These are phyloP conservation scores for Caenorhabditis panamensis DNA, from an alignment of 2,888 invertebrate species.

Conservation along the genomic window DNA sequence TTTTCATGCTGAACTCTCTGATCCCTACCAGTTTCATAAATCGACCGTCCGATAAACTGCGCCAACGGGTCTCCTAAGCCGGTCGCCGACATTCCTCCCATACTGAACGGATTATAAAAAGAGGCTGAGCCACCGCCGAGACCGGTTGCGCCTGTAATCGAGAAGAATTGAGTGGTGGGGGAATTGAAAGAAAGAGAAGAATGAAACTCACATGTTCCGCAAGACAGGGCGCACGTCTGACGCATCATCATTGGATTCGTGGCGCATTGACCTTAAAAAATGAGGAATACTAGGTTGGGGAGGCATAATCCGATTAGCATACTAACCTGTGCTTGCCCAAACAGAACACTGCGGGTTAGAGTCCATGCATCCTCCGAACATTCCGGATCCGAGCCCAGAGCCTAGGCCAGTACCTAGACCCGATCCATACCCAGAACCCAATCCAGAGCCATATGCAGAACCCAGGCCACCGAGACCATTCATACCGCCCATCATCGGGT, in stretches of 20 bases:
- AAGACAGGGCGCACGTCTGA: conserved; percentile 52
- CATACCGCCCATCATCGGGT: conserved; percentile 25
- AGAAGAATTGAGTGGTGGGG: background rate
- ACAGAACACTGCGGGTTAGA: conserved; percentile 54
- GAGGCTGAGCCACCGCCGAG: conserved; percentile 22
- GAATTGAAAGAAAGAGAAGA: background rate
- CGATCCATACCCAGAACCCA: background rate
- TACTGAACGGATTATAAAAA: conserved; percentile 17
- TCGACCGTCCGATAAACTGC: conserved; percentile 56
- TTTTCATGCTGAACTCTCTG: background rate
- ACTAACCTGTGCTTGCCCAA: conserved; percentile 58
- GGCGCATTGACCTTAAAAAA: conserved; percentile 55
- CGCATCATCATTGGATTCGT: conserved; percentile 56
- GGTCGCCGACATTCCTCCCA: conserved; percentile 12
- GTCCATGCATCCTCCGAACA: conserved; percentile 40
- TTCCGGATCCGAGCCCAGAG: background rate
- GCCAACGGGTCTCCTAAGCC: conserved; percentile 42
- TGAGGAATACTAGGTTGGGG: background rate
- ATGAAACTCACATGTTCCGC: conserved; percentile 54
- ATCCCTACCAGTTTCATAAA: conserved; percentile 54
- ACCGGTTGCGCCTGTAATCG: conserved; percentile 37
- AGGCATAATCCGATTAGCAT: background rate
- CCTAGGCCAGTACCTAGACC: background rate
- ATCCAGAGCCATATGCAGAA: background rate
- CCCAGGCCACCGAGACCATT: background rate